These are phyloP conservation scores for Enhydra lutris DNA, from an alignment of 2,113 vertebrate species.

Conservation along the genomic window DNA sequence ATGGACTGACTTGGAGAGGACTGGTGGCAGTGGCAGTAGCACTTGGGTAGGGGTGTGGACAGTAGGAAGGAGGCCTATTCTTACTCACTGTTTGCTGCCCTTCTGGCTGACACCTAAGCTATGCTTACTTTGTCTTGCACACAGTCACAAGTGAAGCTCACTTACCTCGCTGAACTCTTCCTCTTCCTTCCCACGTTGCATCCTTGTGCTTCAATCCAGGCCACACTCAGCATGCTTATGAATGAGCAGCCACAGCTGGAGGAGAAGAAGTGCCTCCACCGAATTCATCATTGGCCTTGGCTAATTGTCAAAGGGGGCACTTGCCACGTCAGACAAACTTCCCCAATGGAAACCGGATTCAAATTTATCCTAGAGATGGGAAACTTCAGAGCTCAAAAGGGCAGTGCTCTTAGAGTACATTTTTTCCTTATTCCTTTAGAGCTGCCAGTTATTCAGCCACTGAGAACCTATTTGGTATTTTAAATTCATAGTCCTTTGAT, in stretches of 20 bases:
- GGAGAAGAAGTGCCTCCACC: neutral
- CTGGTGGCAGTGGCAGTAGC: rapidly evolving
- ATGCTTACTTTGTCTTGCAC: neutral
- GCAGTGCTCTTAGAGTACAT: neutral
- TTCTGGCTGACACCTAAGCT: neutral
- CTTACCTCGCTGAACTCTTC: neutral
- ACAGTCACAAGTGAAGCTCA: neutral
- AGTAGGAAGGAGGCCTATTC: neutral
- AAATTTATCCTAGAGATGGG: neutral
- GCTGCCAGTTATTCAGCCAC: neutral
- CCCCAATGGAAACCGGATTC: slow-evolving; percentile 47
- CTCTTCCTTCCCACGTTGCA: neutral
- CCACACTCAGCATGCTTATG: neutral
- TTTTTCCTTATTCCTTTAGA: neutral
- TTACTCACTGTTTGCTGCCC: neutral
- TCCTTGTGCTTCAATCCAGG: slow-evolving; percentile 4
- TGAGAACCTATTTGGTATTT: neutral
- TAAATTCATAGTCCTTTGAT: neutral
- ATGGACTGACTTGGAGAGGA: neutral
- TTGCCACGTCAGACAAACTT: neutral
- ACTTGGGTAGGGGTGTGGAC: neutral
- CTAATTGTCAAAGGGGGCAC: neutral
- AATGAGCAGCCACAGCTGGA: slow-evolving; percentile 15
- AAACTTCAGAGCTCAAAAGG: neutral
- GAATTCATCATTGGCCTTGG: slow-evolving; percentile 47